phyloP scores from a whole-genome alignment of 2,888 invertebrate genomes.

The Dicycla oo region DNA sequence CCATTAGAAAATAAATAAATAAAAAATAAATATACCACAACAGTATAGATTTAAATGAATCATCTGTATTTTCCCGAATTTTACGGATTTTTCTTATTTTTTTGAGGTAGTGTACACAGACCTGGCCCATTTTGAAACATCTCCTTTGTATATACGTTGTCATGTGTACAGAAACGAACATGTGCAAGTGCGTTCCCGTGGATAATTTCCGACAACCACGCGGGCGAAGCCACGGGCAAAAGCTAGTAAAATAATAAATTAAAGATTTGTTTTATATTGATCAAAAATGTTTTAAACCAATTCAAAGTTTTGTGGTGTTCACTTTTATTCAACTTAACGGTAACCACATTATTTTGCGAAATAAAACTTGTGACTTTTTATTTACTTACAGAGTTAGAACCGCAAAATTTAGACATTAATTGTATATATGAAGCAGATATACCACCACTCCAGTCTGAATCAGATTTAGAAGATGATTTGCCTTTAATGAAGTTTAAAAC shows the following conservation, averaged over 20 bases:
- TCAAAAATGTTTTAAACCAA: neutral
- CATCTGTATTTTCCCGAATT: too few species aligned
- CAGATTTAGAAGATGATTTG: neutral
- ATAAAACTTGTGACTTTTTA: neutral
- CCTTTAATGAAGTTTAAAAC: neutral
- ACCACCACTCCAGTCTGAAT: neutral
- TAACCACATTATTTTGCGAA: neutral
- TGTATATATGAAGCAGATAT: neutral
- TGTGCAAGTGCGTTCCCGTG: too few species aligned
- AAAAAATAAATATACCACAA: too few species aligned
- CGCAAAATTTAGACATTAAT: neutral
- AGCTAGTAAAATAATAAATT: too few species aligned
- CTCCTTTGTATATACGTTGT: too few species aligned
- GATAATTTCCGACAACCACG: too few species aligned
- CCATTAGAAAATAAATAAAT: too few species aligned
- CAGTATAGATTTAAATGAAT: too few species aligned
- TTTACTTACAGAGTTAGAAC: neutral
- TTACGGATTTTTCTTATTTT: too few species aligned
- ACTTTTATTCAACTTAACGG: neutral
- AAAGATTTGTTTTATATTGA: neutral
- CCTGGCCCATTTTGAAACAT: too few species aligned
- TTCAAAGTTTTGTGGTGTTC: neutral
- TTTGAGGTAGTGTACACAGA: too few species aligned
- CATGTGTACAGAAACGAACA: too few species aligned
- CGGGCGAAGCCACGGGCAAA: rapidly evolving